A percentile compares a stretch with the other conserved stretches of the same genome.
Conservation (phyloP, 2,113 vertebrate species). For the Hippoglossus stenolepis region DNA sequence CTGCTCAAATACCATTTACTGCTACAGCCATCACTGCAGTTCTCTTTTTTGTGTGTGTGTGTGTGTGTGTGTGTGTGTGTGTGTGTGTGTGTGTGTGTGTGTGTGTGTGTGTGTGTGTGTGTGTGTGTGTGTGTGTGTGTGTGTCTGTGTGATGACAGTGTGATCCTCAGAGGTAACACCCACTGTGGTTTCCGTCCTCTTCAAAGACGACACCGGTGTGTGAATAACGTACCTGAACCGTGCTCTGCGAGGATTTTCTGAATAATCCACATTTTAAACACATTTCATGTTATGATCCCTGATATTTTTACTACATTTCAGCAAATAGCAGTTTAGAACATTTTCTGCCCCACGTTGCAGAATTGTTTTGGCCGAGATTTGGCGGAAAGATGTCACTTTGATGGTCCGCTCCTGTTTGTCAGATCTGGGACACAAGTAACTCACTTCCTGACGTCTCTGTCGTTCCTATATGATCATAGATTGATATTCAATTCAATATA, state of each 20-base stretch:
- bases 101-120: constrained; percentile 20
- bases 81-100: constrained; percentile 14
- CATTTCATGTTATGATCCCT: not conserved
- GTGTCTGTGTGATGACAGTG: constrained; percentile 8
- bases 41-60: constrained; percentile 16
- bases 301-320: no score
- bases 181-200: constrained; percentile 6
- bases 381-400: no score
- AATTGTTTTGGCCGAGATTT: no score
- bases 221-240: not conserved
- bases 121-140: constrained; percentile 15
- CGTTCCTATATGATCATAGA: no score
- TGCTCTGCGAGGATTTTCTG: not conserved
- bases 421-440: no score
- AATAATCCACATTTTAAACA: not conserved
- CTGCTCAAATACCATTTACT: constrained; percentile 52
- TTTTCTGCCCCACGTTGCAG: no score
- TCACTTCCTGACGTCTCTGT: no score
- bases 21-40: constrained; percentile 32
- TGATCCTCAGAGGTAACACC: not conserved
- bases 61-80: constrained; percentile 15
- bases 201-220: not conserved
- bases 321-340: no score
- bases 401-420: no score
- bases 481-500: no score